Evolutionary conservation across 2,888 invertebrate species (phyloP).

Genomic region (Linyphia triangularis): DNA sequence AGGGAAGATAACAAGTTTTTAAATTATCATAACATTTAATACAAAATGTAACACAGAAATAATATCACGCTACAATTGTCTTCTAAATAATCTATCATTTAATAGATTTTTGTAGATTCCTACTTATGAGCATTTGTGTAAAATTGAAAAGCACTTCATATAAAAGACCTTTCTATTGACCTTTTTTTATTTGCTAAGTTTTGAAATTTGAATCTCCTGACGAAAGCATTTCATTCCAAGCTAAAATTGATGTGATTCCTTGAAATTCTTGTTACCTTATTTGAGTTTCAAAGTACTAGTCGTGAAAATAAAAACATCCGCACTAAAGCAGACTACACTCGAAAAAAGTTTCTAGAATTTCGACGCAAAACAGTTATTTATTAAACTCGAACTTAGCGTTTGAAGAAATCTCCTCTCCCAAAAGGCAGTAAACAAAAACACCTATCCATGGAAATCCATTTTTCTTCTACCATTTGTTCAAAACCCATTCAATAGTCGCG

Average conservation of each 20-base stretch:
- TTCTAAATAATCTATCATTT: too few relatives aligned
- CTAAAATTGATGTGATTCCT: not conserved
- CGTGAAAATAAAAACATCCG: not conserved
- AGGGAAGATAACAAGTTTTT: too few relatives aligned
- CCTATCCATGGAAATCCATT: conserved; percentile 5
- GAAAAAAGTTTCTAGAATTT: not conserved
- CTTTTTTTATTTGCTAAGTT: too few relatives aligned
- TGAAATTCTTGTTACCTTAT: not conserved
- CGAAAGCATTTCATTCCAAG: not conserved
- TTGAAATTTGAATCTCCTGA: not conserved
- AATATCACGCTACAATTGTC: too few relatives aligned
- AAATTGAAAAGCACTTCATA: too few relatives aligned
- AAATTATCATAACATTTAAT: too few relatives aligned
- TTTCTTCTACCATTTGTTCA: conserved; percentile 2
- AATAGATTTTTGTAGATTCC: too few relatives aligned
- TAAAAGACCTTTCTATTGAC: too few relatives aligned
- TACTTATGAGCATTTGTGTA: too few relatives aligned
- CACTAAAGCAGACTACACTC: not conserved
- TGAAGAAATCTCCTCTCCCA: conserved; percentile 16
- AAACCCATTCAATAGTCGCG: conserved; percentile 4
- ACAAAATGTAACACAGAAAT: too few relatives aligned
- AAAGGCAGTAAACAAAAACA: conserved; percentile 28
- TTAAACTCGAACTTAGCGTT: conserved; percentile 10
- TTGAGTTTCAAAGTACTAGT: not conserved
- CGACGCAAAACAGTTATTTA: conserved; percentile 6